Percentiles rank a stretch among this genome's conserved stretches.
phyloP scores from a whole-genome alignment of 1,140 invertebrate species.

The Cardiocondyla obscurior region DNA sequence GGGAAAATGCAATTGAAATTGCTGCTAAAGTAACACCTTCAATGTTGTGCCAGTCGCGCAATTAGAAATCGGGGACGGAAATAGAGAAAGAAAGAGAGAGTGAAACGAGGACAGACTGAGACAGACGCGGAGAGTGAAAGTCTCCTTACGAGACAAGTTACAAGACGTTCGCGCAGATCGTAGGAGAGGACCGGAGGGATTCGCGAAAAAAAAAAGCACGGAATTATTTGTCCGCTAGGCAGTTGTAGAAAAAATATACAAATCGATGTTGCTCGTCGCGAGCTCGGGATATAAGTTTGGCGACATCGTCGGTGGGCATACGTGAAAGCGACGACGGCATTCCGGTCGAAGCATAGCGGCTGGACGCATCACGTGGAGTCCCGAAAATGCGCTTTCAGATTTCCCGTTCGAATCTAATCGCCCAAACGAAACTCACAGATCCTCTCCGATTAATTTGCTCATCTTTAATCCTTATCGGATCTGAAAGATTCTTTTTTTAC shows the following conservation, averaged over 20 bases:
- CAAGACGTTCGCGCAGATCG: background rate
- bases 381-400: background rate
- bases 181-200: background rate
- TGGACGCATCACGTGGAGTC: constrained; percentile 8
- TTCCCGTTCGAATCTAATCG: background rate
- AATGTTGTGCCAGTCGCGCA: background rate
- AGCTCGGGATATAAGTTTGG: background rate
- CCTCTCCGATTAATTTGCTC: background rate
- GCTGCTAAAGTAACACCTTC: background rate
- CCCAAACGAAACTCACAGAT: background rate
- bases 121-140: constrained; percentile 29
- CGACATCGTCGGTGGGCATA: background rate
- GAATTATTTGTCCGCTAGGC: background rate
- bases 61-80: constrained; percentile 19
- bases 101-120: constrained; percentile 12
- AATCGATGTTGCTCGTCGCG: background rate
- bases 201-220: background rate
- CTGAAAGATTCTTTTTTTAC: constrained; percentile 24
- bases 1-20: constrained; percentile 4
- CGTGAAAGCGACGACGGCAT: constrained; percentile 22
- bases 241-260: background rate
- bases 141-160: background rate
- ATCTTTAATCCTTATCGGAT: constrained; percentile 15
- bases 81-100: background rate
- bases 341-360: background rate